Conservation (phyloP, 2,888 invertebrate genomes). For the Lydus trimaculatus region DNA sequence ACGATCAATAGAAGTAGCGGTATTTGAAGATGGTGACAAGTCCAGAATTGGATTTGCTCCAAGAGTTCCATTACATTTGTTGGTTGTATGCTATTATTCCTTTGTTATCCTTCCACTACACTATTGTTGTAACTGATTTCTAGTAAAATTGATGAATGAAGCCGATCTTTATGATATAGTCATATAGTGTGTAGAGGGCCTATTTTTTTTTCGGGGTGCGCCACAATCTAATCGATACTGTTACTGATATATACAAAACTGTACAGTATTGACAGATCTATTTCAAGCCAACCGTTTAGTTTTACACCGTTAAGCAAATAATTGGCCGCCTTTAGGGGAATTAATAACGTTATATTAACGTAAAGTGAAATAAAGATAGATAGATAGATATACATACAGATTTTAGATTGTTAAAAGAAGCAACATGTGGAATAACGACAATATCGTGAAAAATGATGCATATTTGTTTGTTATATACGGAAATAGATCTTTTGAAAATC, state of each 20-base stretch:
- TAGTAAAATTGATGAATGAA: too few species aligned
- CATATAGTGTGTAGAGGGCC: background rate
- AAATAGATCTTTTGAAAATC: background rate
- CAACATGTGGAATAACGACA: background rate
- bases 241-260: conserved; percentile 31
- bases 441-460: background rate
- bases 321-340: conserved; percentile 54
- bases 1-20: too few species aligned
- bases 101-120: too few species aligned
- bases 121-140: too few species aligned
- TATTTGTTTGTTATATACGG: background rate
- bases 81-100: too few species aligned
- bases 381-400: background rate
- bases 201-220: background rate
- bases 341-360: conserved; percentile 49
- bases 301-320: conserved; percentile 58
- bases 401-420: background rate
- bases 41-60: too few species aligned
- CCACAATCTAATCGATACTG: conserved; percentile 33
- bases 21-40: too few species aligned
- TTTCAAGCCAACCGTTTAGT: conserved; percentile 50
- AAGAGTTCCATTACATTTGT: too few species aligned
- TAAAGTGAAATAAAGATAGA: conserved; percentile 2
- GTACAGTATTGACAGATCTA: conserved; percentile 54
- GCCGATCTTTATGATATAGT: too few species aligned